phyloP scores from a whole-genome alignment of 1,140 invertebrate species.

The Arctopsyche grandis region DNA sequence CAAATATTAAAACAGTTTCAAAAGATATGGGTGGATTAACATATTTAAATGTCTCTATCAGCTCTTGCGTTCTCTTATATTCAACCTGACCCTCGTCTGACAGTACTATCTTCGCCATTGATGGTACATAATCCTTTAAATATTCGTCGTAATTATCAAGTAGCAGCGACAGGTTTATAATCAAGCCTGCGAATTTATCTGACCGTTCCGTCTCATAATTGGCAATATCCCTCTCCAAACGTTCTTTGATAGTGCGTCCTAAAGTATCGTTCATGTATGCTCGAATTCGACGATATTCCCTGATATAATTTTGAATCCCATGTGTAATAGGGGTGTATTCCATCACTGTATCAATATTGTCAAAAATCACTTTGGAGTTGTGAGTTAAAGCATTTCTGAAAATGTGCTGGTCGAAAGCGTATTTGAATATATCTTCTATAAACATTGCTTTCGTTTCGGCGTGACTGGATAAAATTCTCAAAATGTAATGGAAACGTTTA shows the following conservation, averaged over 20 bases:
- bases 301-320: slow-evolving; percentile 14
- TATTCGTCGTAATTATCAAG: slow-evolving; percentile 31
- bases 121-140: slow-evolving; percentile 34
- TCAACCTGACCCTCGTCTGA: neutral
- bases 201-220: neutral
- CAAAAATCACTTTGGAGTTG: slow-evolving; percentile 22
- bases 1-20: slow-evolving; percentile 25
- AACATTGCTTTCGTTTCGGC: slow-evolving; percentile 42
- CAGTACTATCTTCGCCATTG: slow-evolving; percentile 27
- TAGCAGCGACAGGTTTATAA: slow-evolving; percentile 33
- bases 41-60: slow-evolving; percentile 18
- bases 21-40: slow-evolving; percentile 46
- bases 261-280: slow-evolving; percentile 45
- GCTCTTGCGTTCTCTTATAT: slow-evolving; percentile 35
- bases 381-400: slow-evolving; percentile 35
- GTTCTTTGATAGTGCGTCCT: slow-evolving; percentile 18
- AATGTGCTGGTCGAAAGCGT: neutral
- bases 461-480: slow-evolving; percentile 7
- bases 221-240: neutral
- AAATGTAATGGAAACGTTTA: neutral
- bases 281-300: slow-evolving; percentile 28
- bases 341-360: slow-evolving; percentile 25
- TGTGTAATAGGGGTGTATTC: neutral
- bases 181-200: neutral
- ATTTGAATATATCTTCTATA: slow-evolving; percentile 36